phyloP scores from a whole-genome alignment of 2,113 vertebrate species.

The Alligator sinensis region DNA sequence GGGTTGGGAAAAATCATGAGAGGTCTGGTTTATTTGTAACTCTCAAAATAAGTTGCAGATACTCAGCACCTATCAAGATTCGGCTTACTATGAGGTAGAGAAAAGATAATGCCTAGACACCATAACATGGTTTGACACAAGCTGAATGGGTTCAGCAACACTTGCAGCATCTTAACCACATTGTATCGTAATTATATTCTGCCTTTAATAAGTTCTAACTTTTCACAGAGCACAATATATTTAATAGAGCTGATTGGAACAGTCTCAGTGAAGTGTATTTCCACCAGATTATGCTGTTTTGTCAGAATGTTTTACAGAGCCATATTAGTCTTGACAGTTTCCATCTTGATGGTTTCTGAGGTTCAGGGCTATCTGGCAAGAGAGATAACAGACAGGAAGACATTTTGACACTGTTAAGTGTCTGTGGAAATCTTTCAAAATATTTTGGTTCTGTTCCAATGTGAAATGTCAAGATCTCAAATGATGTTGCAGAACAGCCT shows the following conservation, averaged over 20 bases:
- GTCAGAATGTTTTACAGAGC: background rate
- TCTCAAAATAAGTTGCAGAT: background rate
- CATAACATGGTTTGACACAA: background rate
- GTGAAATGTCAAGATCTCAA: background rate
- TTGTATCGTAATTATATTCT: background rate
- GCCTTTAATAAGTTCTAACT: background rate
- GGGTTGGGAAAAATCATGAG: background rate
- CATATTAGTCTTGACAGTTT: background rate
- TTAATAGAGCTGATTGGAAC: background rate
- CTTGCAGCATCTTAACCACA: background rate
- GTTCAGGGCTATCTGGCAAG: background rate
- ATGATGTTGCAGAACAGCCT: background rate
- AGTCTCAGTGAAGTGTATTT: background rate
- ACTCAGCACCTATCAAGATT: background rate
- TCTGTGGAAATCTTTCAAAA: background rate
- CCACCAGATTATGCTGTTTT: background rate
- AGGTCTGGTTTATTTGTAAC: background rate
- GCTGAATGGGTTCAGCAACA: too few relatives aligned
- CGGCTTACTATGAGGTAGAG: background rate
- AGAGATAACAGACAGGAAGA: background rate
- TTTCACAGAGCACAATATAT: background rate
- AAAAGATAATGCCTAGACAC: background rate
- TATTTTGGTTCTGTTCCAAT: background rate
- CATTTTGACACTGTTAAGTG: background rate
- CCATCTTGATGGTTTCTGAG: background rate